A percentile compares a stretch with the other conserved stretches of the same genome.
These are phyloP conservation scores for Mesorhabditis belari DNA, from an alignment of 2,888 invertebrate species.

Conservation along the genomic window DNA sequence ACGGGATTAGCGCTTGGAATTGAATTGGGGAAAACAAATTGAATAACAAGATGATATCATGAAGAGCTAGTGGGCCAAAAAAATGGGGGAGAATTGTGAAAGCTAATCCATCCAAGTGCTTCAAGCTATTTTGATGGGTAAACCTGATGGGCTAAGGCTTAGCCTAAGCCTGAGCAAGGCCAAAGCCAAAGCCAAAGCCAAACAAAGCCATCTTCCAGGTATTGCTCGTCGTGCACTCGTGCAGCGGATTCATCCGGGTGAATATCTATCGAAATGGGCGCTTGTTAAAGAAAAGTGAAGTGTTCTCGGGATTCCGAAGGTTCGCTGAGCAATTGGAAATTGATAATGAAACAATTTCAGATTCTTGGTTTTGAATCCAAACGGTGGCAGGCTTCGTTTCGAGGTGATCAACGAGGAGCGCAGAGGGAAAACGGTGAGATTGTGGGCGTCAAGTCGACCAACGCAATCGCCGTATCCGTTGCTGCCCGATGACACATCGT, in stretches of 20 bases:
- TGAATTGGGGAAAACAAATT: too few relatives aligned
- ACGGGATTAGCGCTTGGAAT: too few relatives aligned
- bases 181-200: background rate
- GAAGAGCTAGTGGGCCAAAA: too few relatives aligned
- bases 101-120: background rate
- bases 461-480: conserved; percentile 34
- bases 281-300: conserved; percentile 28
- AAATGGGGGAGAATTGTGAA: too few relatives aligned
- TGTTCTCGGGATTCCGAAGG: conserved; percentile 36
- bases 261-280: conserved; percentile 31
- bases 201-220: conserved; percentile 20
- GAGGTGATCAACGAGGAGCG: conserved; percentile 40
- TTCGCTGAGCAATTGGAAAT: conserved; percentile 1
- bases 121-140: background rate
- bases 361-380: conserved; percentile 33
- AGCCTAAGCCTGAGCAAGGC: conserved; percentile 1
- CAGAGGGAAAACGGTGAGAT: conserved; percentile 9
- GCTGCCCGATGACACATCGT: conserved; percentile 43
- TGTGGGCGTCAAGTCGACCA: conserved; percentile 31
- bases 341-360: conserved; percentile 8
- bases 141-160: conserved; percentile 3
- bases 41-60: too few relatives aligned
- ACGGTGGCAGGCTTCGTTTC: conserved; percentile 29
- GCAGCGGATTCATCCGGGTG: conserved; percentile 34
- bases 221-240: conserved; percentile 36